Conservation (phyloP, 2,797 vertebrate genomes). For the Lutjanus argentimaculatus region DNA sequence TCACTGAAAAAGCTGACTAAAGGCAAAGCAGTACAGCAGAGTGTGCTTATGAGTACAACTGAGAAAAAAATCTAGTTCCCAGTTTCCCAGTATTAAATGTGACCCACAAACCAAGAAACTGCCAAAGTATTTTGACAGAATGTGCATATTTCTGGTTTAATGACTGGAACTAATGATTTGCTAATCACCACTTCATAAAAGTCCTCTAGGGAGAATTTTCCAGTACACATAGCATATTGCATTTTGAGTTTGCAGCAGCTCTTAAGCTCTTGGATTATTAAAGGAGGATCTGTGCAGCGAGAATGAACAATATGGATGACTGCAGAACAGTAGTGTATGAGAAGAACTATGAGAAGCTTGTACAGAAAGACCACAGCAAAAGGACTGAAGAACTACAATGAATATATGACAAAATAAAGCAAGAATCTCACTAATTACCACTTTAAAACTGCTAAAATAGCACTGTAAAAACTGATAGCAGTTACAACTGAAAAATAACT, state of each 20-base stretch:
- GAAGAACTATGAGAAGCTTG: neutral
- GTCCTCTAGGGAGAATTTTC: neutral
- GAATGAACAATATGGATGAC: neutral
- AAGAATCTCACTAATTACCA: neutral
- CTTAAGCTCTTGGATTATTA: neutral
- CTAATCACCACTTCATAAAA: neutral
- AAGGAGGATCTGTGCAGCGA: neutral
- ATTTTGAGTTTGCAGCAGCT: neutral
- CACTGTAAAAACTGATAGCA: neutral
- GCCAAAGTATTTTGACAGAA: neutral
- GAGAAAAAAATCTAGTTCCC: neutral
- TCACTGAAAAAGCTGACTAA: slow-evolving; percentile 5
- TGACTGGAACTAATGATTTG: too few relatives aligned
- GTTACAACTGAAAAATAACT: neutral
- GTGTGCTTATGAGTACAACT: neutral
- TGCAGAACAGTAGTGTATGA: neutral
- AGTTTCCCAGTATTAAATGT: slow-evolving; percentile 2
- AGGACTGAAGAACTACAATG: neutral
- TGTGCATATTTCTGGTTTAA: neutral
- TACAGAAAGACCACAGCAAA: neutral
- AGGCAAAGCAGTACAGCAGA: neutral
- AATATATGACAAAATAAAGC: neutral
- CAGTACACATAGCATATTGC: neutral
- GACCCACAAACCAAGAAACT: neutral
- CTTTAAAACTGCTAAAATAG: neutral